A percentile compares a stretch with the other conserved stretches of the same genome.
phyloP scores from a whole-genome alignment of 2,888 invertebrate genomes.

The Folsomia candida region DNA sequence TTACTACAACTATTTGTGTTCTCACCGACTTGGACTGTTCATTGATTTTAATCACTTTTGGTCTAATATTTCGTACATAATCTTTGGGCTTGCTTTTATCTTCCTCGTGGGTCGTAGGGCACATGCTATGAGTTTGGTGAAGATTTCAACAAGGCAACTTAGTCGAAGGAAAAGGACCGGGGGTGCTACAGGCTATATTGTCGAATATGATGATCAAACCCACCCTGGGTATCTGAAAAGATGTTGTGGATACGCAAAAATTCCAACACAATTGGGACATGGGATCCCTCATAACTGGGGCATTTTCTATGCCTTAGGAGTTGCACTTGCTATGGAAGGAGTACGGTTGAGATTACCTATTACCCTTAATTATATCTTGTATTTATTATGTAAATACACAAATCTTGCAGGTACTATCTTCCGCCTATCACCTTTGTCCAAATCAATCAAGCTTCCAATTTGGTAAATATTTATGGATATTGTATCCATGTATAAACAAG shows the following conservation, averaged over 20 bases:
- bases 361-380: not conserved
- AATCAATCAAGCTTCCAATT: conserved; percentile 47
- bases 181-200: not conserved
- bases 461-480: no score
- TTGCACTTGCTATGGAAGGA: conserved; percentile 46
- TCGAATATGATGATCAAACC: not conserved
- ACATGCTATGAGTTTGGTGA: not conserved
- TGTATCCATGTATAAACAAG: no score
- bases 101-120: conserved; percentile 40
- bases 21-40: conserved; percentile 36
- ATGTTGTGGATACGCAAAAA: conserved; percentile 36
- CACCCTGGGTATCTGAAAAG: not conserved
- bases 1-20: conserved; percentile 48
- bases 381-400: not conserved
- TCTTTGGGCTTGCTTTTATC: conserved; percentile 44
- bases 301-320: conserved; percentile 45
- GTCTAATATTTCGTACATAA: conserved; percentile 47
- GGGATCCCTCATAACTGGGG: conserved; percentile 46
- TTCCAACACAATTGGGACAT: conserved; percentile 32
- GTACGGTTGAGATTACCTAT: conserved; percentile 19
- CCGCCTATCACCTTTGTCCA: conserved; percentile 1
- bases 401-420: conserved; percentile 2
- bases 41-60: conserved; percentile 49
- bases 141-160: not conserved
- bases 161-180: not conserved